These are phyloP conservation scores for Chaetorhynchus papuensis DNA, from an alignment of 2,113 vertebrate species.

Conservation along the genomic window DNA sequence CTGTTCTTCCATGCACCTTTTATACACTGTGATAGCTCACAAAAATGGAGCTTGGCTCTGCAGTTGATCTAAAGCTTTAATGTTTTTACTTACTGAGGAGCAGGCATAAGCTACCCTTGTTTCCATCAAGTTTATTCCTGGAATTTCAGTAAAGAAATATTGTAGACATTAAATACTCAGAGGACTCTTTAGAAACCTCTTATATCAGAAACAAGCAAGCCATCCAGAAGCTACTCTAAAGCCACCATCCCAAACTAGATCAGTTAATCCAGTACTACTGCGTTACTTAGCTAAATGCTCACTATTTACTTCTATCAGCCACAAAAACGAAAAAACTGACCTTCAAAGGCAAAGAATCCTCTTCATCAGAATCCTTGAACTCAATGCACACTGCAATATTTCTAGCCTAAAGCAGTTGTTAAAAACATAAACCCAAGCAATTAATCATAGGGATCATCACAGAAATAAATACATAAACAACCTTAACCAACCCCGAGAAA, in stretches of 20 bases:
- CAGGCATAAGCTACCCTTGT: not conserved
- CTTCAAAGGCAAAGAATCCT: slow-evolving; percentile 89
- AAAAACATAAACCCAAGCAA: not conserved
- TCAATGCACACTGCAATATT: slow-evolving; percentile 96
- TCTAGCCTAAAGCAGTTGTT: slow-evolving; percentile 80
- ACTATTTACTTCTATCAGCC: not conserved
- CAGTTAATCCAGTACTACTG: not conserved
- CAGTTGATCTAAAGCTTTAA: not conserved
- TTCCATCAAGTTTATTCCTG: not conserved
- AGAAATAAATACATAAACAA: not conserved
- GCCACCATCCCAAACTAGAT: not conserved
- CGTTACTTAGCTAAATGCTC: not conserved
- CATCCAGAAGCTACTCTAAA: not conserved
- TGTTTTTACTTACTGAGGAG: not conserved
- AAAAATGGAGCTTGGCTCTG: not conserved
- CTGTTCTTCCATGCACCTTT: not conserved
- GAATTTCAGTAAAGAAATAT: not conserved
- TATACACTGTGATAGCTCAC: not conserved
- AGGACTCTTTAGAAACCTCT: not conserved
- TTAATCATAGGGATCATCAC: not conserved
- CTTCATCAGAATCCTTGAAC: slow-evolving; percentile 95
- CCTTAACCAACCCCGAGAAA: not conserved
- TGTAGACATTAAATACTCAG: not conserved
- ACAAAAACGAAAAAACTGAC: slow-evolving; percentile 62
- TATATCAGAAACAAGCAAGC: not conserved